Evolutionary conservation across 2,888 invertebrate genomes (phyloP), one percentile per base, ranked within the genome.

Genomic region (Nomada ruficornis): DNA sequence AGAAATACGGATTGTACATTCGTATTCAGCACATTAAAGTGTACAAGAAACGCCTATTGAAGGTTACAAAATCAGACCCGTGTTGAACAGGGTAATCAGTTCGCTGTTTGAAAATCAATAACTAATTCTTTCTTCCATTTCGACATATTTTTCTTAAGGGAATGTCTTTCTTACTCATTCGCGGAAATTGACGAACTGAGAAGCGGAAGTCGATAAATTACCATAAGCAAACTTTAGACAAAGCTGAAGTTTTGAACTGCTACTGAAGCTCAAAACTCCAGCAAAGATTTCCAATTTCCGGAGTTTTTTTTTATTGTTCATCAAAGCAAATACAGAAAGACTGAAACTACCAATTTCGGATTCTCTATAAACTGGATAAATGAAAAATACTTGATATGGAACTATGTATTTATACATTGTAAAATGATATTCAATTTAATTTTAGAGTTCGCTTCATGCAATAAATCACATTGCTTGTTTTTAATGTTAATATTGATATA

Each of bases 171-270:
- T 67, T 10, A 42, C 36, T 55, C 67, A 20, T 55, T 23, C 42
- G 13, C 2, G 42, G 42, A 68, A 42, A 42, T 68, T 15, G 42
- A 55, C 23, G 67, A 11, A 55, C 50, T 20, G 20, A 10, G 0
- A 55, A 20, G 67, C 18, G 54, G 67, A 68, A 42, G 42, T 23
- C 42, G 67, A 68, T 23, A 42, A 55, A 68, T 55, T 42, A 42
- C n/a, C 54, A 18, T 68, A 68, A 68, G 23, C 15, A 68, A 68
- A 68, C 67, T 23, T 36, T 54, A 15, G 55, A 68, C 36, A 55
- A 55, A 42, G 23, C 18, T 68, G 23, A 44, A 63, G 15, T 23
- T 63, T 44, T 55, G 1, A 55, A 42, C 54, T 18, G 5, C 18
- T 42, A 10, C 2, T 1, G 23, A 42, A 10, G 11, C 23, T 54